Base-by-base conservation (phyloP, 2,797 vertebrate species). In the Falco novaeseelandiae region DNA sequence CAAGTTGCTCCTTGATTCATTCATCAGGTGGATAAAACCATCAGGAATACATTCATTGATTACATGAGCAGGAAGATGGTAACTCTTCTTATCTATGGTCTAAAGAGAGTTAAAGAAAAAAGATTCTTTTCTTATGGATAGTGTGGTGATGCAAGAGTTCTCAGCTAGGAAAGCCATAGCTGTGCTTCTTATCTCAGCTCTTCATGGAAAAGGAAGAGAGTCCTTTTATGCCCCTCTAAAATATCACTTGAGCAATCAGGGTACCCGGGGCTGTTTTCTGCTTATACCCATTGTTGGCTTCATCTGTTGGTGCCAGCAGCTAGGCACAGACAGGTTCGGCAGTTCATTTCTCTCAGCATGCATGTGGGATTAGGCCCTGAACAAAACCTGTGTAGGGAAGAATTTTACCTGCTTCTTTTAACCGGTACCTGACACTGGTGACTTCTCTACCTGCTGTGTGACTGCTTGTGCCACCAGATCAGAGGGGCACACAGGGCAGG, bases 401-500 rank as follows among this genome's bases (percentile, higher is more conserved):
- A 27, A 52, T 76, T 82, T 59, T 44, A 12, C 23, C 18, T 38
- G 10, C 23, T 82, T n/a, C 76, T 55, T 82, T 61, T 66, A 54
- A 66, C 15, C 0, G 0, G 21, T 27, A 49, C 21, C 65, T 71
- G 30, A 55, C 32, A 44, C 2, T 12, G 34, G 17, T 76, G 63
- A 48, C n/a, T 65, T 32, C 71, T 65, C 70, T 81, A n/a, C 15
- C 58, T 86, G 34, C 48, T 72, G 7, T 34, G 29, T 23, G 12
- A 16, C 25, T 49, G 17, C 16, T 49, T 17, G 32, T 48, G 30
- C 26, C 2, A 0, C 8, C 4, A 59, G 30, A 42, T 49, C 34
- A 66, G 32, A 77, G 17, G 14, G 30, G 3, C 0, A 0, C 61
- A 27, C 29, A 40, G 49, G 29, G 20, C 1, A 3, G 30, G 8